Conservation (phyloP, 2,113 vertebrate species). For the Brienomyrus longianalis region DNA sequence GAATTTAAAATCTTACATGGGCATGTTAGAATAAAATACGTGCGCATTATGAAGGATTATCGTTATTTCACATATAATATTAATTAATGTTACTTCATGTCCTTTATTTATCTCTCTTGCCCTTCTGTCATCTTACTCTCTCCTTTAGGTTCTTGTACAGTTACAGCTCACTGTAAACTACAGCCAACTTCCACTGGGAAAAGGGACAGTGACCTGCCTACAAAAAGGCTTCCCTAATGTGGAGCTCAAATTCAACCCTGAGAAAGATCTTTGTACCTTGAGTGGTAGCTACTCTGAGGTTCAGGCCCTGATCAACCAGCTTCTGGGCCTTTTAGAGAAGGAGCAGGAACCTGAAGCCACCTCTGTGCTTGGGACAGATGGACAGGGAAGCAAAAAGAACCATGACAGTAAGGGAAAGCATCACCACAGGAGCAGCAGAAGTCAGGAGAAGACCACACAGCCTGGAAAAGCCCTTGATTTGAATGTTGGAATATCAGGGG, state of each 20-base stretch:
- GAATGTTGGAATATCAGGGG: neutral
- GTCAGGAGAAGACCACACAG: neutral
- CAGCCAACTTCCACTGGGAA: slow-evolving; percentile 53
- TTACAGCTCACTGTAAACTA: slow-evolving; percentile 57
- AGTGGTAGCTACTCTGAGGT: slow-evolving; percentile 60
- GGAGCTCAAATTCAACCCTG: slow-evolving; percentile 38
- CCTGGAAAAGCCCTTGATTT: neutral
- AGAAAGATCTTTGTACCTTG: slow-evolving; percentile 43
- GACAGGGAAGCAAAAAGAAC: neutral
- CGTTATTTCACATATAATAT: neutral
- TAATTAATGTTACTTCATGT: neutral
- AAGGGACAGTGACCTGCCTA: slow-evolving; percentile 47
- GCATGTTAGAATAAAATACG: neutral
- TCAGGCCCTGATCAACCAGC: slow-evolving; percentile 57
- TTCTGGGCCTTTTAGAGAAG: slow-evolving; percentile 48
- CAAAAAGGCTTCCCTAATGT: slow-evolving; percentile 48
- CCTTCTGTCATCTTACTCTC: slow-evolving; percentile 8
- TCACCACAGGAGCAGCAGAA: neutral
- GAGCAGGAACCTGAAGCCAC: neutral
- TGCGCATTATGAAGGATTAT: neutral
- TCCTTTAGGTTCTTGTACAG: slow-evolving; percentile 57
- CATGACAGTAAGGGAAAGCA: neutral
- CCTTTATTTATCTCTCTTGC: neutral
- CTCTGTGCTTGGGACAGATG: slow-evolving; percentile 7
- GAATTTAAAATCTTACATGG: neutral